Conservation (phyloP, 2,888 invertebrate species). For the Eilema griseolum region DNA sequence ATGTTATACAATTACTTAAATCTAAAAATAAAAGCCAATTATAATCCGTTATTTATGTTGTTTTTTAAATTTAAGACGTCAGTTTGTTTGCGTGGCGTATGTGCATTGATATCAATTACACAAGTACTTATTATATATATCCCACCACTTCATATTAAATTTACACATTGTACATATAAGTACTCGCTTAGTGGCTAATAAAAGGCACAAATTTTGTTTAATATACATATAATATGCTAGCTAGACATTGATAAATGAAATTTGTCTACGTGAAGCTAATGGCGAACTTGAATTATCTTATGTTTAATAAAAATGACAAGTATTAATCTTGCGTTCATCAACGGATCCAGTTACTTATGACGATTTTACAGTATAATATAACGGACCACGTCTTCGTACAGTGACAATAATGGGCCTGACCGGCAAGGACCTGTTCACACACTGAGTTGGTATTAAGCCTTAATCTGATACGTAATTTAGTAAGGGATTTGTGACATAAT, state of each 20-base stretch:
- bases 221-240: constrained; percentile 24
- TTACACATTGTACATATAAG: constrained; percentile 50
- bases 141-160: constrained; percentile 26
- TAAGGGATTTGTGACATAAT: constrained; percentile 1
- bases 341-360: constrained; percentile 11
- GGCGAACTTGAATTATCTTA: constrained; percentile 5
- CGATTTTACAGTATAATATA: constrained; percentile 12
- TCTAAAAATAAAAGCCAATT: neutral
- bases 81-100: neutral
- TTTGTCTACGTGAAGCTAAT: constrained; percentile 25
- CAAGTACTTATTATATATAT: neutral
- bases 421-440: neutral
- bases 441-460: neutral
- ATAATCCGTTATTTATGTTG: neutral
- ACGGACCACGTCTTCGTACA: neutral
- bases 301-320: constrained; percentile 12
- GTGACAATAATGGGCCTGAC: constrained; percentile 4
- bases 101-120: neutral
- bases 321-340: constrained; percentile 12
- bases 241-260: constrained; percentile 29
- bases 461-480: neutral
- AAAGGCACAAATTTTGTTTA: constrained; percentile 69
- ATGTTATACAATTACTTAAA: neutral
- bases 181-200: constrained; percentile 63
- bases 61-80: neutral